Conservation (phyloP, 2,888 invertebrate genomes). For the Drosophila niveifrons region DNA sequence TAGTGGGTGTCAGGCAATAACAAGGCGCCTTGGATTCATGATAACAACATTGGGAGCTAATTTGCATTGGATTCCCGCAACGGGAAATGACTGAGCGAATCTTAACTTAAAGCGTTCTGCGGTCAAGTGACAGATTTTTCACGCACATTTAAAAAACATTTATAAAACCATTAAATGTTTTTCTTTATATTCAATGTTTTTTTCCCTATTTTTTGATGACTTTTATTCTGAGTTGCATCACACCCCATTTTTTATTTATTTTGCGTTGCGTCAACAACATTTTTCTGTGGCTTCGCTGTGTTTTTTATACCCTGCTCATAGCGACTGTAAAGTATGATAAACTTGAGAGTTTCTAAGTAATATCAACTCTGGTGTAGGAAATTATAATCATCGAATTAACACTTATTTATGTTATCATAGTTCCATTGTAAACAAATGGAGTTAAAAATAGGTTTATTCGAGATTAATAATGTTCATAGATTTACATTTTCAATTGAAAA, state of each 20-base stretch:
- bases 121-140: slow-evolving; percentile 68
- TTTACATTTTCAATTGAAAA: too few relatives aligned
- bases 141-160: slow-evolving; percentile 83
- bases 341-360: neutral
- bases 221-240: slow-evolving; percentile 57
- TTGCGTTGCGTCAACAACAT: slow-evolving; percentile 23
- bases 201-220: slow-evolving; percentile 18
- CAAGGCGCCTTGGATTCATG: slow-evolving; percentile 66
- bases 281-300: slow-evolving; percentile 8
- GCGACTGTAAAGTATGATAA: neutral
- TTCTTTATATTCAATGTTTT: slow-evolving; percentile 35
- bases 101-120: slow-evolving; percentile 58
- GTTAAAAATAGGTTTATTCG: too few relatives aligned
- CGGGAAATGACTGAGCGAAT: slow-evolving; percentile 42
- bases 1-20: slow-evolving; percentile 58
- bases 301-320: slow-evolving; percentile 6
- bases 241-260: slow-evolving; percentile 64
- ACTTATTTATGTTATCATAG: neutral
- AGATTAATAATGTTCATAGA: too few relatives aligned
- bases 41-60: slow-evolving; percentile 78
- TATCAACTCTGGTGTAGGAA: neutral
- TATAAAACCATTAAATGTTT: slow-evolving; percentile 83
- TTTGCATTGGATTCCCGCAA: slow-evolving; percentile 73
- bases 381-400: neutral
- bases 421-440: too few relatives aligned